These are phyloP conservation scores for Escarpia spicata DNA, from an alignment of 2,888 invertebrate species.

Conservation along the genomic window DNA sequence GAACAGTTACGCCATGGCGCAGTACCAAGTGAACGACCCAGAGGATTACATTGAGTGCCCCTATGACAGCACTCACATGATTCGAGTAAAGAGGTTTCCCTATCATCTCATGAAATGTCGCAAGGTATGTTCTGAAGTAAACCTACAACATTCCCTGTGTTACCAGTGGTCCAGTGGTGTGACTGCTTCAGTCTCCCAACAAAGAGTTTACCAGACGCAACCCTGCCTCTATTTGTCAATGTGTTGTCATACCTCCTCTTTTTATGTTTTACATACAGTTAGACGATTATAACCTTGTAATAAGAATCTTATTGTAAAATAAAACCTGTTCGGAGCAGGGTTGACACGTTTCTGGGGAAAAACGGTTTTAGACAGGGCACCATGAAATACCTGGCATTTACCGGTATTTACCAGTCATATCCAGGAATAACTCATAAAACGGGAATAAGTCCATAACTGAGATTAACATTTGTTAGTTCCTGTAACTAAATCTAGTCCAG, in stretches of 20 bases:
- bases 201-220: background rate
- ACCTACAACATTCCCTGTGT: background rate
- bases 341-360: too few relatives aligned
- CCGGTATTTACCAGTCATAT: too few relatives aligned
- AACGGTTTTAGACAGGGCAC: too few relatives aligned
- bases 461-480: too few relatives aligned
- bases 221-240: background rate
- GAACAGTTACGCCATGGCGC: slow-evolving; percentile 23
- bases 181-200: background rate
- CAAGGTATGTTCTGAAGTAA: slow-evolving; percentile 43
- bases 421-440: too few relatives aligned
- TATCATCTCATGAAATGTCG: slow-evolving; percentile 57
- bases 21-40: slow-evolving; percentile 46
- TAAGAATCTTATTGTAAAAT: too few relatives aligned
- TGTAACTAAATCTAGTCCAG: too few relatives aligned
- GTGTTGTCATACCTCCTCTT: background rate
- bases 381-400: too few relatives aligned
- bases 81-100: slow-evolving; percentile 53
- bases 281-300: background rate
- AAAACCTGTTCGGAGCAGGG: too few relatives aligned
- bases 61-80: slow-evolving; percentile 53
- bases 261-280: background rate
- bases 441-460: too few relatives aligned
- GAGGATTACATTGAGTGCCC: slow-evolving; percentile 55
- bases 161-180: too few relatives aligned